Conservation (phyloP, 2,888 invertebrate species). For the Ornithoptera priamus region DNA sequence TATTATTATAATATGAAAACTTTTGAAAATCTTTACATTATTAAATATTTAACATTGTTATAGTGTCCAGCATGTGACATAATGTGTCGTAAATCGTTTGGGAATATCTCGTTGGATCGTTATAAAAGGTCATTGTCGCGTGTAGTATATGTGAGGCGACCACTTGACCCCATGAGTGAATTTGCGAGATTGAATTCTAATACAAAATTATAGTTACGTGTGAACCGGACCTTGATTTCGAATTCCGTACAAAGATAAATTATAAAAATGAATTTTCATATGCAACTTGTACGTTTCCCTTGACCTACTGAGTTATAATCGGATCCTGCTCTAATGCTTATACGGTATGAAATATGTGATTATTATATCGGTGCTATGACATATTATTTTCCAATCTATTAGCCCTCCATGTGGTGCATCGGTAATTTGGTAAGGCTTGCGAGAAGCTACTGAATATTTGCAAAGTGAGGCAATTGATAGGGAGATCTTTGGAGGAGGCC, state of each 20-base stretch:
- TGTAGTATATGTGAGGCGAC: conserved; percentile 15
- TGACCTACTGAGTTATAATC: background rate
- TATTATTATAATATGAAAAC: background rate
- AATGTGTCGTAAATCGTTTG: conserved; percentile 26
- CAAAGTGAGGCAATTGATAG: too few species aligned
- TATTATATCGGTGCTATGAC: background rate
- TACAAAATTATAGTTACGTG: conserved; percentile 21
- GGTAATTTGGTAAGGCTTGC: too few species aligned
- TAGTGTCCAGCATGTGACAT: conserved; percentile 10
- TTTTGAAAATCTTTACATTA: background rate
- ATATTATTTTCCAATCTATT: background rate
- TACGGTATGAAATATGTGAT: background rate
- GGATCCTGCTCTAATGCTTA: background rate
- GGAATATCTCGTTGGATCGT: conserved; percentile 25
- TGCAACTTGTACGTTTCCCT: conserved; percentile 2
- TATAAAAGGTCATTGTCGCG: conserved; percentile 30
- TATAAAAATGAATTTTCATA: background rate
- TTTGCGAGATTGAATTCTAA: conserved; percentile 22
- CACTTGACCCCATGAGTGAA: conserved; percentile 23
- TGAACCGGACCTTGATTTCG: conserved; percentile 26
- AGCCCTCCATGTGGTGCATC: background rate
- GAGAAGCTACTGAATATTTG: too few species aligned
- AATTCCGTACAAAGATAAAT: conserved; percentile 25
- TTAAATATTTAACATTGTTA: background rate
- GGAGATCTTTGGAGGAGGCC: too few species aligned